Evolutionary conservation across 2,888 invertebrate genomes (phyloP).

Genomic region (Odontothrips loti): DNA sequence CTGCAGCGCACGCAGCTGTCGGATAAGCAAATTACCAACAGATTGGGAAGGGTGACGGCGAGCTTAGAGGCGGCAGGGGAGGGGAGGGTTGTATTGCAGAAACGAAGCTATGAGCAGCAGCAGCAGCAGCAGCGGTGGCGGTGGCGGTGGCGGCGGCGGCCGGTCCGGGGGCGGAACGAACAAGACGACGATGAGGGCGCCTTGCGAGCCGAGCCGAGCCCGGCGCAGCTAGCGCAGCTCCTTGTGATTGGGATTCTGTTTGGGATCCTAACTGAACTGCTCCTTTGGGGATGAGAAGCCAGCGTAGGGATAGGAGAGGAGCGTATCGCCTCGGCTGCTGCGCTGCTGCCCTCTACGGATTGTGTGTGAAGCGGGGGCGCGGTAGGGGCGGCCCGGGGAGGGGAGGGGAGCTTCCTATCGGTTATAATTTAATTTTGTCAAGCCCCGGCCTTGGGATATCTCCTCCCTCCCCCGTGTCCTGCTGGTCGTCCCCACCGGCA

Average conservation of each 20-base stretch:
- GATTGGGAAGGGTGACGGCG: constrained; percentile 23
- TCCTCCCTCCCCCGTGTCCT: no score
- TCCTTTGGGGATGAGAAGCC: constrained; percentile 15
- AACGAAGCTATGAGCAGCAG: no score
- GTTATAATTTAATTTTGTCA: constrained; percentile 14
- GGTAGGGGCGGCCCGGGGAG: not conserved
- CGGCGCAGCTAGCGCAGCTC: not conserved
- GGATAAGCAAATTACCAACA: constrained; percentile 26
- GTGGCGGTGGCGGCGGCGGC: no score
- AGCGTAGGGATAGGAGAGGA: not conserved
- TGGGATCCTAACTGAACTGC: constrained; percentile 6
- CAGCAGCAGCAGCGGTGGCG: no score
- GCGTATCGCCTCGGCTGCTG: not conserved
- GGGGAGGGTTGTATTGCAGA: not conserved
- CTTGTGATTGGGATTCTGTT: constrained; percentile 26
- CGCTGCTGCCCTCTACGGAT: not conserved
- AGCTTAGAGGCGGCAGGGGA: not conserved
- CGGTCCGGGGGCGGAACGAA: no score
- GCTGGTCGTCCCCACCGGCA: no score
- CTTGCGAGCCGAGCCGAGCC: not conserved
- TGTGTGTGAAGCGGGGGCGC: not conserved
- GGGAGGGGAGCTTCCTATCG: not conserved
- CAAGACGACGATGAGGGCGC: no score
- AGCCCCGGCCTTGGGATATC: no score
- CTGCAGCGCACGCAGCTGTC: not conserved